These are phyloP conservation scores for Rhea americana DNA, from an alignment of 2,113 vertebrate genomes.

Conservation along the genomic window DNA sequence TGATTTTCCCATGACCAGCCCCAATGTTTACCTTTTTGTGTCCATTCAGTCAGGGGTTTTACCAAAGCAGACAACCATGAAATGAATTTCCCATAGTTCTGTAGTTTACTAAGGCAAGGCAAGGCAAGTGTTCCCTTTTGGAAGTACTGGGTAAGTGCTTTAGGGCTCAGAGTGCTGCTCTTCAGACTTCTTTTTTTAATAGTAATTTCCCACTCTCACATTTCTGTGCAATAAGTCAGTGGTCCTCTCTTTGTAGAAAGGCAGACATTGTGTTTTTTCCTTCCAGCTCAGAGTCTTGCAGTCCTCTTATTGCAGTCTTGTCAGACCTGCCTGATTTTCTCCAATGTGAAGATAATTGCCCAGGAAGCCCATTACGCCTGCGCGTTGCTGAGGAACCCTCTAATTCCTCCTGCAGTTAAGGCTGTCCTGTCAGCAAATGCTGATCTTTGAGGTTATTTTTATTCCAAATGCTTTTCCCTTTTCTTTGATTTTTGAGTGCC, in stretches of 20 bases:
- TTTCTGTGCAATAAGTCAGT: not conserved
- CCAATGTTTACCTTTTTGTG: not conserved
- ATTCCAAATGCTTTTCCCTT: not conserved
- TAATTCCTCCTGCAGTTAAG: not conserved
- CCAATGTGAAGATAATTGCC: not conserved
- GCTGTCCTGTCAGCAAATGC: not conserved
- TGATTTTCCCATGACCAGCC: not conserved
- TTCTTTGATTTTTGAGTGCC: not conserved
- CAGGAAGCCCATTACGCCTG: not conserved
- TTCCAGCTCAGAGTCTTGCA: not conserved
- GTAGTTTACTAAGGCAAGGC: not conserved
- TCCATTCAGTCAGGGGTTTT: not conserved
- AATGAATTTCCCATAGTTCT: not conserved
- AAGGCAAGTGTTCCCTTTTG: not conserved
- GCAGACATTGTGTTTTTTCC: not conserved
- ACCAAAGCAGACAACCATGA: conserved; percentile 8
- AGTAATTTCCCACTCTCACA: not conserved
- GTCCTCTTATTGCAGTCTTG: not conserved
- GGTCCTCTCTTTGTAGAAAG: not conserved
- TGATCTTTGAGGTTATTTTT: not conserved
- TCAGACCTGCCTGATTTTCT: not conserved
- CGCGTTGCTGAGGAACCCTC: not conserved
- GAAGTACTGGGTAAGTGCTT: not conserved
- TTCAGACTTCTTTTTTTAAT: not conserved
- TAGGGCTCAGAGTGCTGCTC: not conserved